Percentiles rank a stretch among this genome's conserved stretches.
These are phyloP conservation scores for Heterodera filipjevi DNA, from an alignment of 2,888 invertebrate genomes.

Conservation along the genomic window DNA sequence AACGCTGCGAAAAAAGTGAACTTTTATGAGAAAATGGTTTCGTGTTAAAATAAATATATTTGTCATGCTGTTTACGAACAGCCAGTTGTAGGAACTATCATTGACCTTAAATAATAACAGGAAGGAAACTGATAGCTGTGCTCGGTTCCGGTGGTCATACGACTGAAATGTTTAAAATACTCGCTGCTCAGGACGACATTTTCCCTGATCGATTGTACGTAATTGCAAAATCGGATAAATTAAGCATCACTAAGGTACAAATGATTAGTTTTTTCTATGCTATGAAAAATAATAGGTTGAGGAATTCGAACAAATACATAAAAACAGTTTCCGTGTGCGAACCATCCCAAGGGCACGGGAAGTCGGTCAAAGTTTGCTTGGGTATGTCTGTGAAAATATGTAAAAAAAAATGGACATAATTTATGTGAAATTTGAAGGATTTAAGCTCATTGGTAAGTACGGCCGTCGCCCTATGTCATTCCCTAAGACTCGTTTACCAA, in stretches of 20 bases:
- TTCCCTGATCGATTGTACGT: slow-evolving; percentile 51
- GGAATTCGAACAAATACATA: slow-evolving; percentile 37
- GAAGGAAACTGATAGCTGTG: slow-evolving; percentile 68
- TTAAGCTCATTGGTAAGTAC: background rate
- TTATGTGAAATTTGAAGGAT: too few species aligned
- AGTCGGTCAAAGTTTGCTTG: slow-evolving; percentile 83
- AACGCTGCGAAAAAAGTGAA: too few species aligned
- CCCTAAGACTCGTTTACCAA: background rate
- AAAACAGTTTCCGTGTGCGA: slow-evolving; percentile 40
- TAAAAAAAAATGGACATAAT: too few species aligned
- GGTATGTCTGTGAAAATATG: too few species aligned
- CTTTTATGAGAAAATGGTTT: slow-evolving; percentile 46
- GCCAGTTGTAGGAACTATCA: too few species aligned
- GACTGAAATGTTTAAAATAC: slow-evolving; percentile 83
- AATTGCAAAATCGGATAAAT: slow-evolving; percentile 66
- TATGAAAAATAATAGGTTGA: slow-evolving; percentile 38
- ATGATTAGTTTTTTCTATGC: background rate
- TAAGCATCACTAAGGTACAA: slow-evolving; percentile 53
- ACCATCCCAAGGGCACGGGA: slow-evolving; percentile 80
- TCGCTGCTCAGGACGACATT: slow-evolving; percentile 70
- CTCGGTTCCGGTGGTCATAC: slow-evolving; percentile 71
- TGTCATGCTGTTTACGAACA: too few species aligned
- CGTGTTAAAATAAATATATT: too few species aligned
- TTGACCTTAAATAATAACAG: slow-evolving; percentile 73
- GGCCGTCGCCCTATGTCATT: slow-evolving; percentile 70